Evolutionary conservation across 1,140 invertebrate genomes (phyloP), one percentile per base, ranked within the genome.

Genomic region (Papilio polytes): DNA sequence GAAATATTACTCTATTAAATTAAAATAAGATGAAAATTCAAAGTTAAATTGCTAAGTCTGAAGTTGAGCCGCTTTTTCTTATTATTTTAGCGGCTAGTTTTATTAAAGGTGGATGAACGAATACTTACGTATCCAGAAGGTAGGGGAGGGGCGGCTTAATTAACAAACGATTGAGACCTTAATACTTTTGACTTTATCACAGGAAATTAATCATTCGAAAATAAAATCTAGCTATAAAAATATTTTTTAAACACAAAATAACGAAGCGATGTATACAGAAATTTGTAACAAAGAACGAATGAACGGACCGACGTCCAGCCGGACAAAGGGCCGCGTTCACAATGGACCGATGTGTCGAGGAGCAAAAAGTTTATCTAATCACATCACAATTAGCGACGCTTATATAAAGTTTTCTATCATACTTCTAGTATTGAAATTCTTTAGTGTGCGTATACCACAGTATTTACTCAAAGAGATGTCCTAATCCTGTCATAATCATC

Each of bases 1-100:
- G 63, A 70, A 70, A 70, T 70, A 70, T 70, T 70, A 70, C 63
- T 70, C 63, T 70, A 70, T 70, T 70, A 70, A 70, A 70, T 70
- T 70, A 70, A 70, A 70, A 70, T 70, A 31, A 70, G 26, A 70
- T 70, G 63, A 63, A 63, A 63, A 15, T 70, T 70, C 26, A 31
- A 70, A 70, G 22, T 70, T 70, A 70, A 70, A 31, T 70, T 70
- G 26, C 63, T 31, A 31, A 31, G 63, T 70, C 63, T 31, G 13
- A 70, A 70, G 63, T 70, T 70, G 63, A 70, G 26, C 63, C 26
- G 31, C 22, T 36, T 31, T 31, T 36, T 70, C 63, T 18, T 70
- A 70, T 70, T 70, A 70, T 70, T 31, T 31, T 31, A 70, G 13
- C 4, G 63, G 26, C 26, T 70, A 70, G 63, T 70, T 70, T 70